These are phyloP conservation scores for Himalopsyche tibetana DNA, from an alignment of 2,888 invertebrate genomes.

Conservation along the genomic window DNA sequence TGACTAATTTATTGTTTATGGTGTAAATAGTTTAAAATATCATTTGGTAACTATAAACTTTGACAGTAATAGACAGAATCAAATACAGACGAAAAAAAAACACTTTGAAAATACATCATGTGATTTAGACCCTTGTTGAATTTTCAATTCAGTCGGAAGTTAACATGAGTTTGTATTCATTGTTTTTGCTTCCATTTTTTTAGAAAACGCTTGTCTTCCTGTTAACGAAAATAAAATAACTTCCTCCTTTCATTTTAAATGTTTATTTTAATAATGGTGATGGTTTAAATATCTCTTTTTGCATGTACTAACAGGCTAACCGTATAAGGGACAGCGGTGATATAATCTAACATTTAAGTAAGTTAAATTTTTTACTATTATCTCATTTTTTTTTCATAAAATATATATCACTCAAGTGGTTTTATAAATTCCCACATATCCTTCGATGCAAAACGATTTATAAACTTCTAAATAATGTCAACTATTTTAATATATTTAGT, in stretches of 20 bases:
- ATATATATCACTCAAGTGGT: not conserved
- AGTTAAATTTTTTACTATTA: slow-evolving; percentile 9
- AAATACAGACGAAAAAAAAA: not conserved
- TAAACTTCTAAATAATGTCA: too few relatives aligned
- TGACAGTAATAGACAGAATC: not conserved
- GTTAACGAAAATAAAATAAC: not conserved
- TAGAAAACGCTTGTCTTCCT: slow-evolving; percentile 36
- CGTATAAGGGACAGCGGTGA: slow-evolving; percentile 4
- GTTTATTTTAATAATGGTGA: slow-evolving; percentile 5
- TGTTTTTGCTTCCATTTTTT: not conserved
- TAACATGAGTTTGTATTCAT: not conserved
- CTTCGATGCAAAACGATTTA: too few relatives aligned
- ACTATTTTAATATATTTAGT: too few relatives aligned
- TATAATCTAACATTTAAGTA: slow-evolving; percentile 7
- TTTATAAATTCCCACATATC: not conserved
- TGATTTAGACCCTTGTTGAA: not conserved
- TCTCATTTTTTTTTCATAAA: not conserved
- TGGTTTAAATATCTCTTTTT: slow-evolving; percentile 29
- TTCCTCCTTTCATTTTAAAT: not conserved
- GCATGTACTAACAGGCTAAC: slow-evolving; percentile 45
- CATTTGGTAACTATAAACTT: not conserved
- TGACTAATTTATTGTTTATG: slow-evolving; percentile 39
- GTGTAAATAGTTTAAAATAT: slow-evolving; percentile 36
- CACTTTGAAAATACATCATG: not conserved
- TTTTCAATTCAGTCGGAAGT: not conserved